Evolutionary conservation across 2,888 invertebrate species (phyloP).

Genomic region (Polia nebulosa): DNA sequence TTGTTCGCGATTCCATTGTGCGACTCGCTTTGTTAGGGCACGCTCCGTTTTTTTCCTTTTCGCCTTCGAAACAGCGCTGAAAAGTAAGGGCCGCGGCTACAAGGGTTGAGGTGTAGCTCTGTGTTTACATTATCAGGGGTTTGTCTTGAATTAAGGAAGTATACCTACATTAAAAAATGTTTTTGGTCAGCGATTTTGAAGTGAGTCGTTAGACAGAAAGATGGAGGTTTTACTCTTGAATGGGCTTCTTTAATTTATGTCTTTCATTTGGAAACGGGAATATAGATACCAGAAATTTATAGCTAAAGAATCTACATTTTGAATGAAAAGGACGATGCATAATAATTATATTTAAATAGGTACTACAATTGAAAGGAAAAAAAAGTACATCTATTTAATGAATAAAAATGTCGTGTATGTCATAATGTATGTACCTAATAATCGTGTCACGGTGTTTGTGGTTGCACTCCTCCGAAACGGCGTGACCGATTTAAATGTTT

Average conservation of each 20-base stretch:
- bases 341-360: too few relatives aligned
- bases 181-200: neutral
- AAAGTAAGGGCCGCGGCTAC: conserved; percentile 61
- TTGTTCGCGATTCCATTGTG: conserved; percentile 88
- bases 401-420: too few relatives aligned
- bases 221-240: neutral
- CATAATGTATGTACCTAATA: too few relatives aligned
- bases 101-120: conserved; percentile 64
- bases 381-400: too few relatives aligned
- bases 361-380: too few relatives aligned
- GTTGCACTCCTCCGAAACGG: too few relatives aligned
- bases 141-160: conserved; percentile 51
- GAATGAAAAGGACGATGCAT: too few relatives aligned
- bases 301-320: too few relatives aligned
- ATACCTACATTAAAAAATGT: conserved; percentile 39
- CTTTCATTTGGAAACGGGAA: too few relatives aligned
- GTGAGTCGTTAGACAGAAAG: neutral
- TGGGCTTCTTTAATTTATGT: neutral
- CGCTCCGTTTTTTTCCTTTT: conserved; percentile 88
- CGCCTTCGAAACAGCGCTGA: conserved; percentile 83
- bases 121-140: conserved; percentile 63
- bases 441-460: too few relatives aligned
- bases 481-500: too few relatives aligned
- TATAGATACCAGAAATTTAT: too few relatives aligned
- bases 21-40: conserved; percentile 86